Evolutionary conservation across 2,113 vertebrate genomes (phyloP).

Genomic region (Poecilia latipinna): DNA sequence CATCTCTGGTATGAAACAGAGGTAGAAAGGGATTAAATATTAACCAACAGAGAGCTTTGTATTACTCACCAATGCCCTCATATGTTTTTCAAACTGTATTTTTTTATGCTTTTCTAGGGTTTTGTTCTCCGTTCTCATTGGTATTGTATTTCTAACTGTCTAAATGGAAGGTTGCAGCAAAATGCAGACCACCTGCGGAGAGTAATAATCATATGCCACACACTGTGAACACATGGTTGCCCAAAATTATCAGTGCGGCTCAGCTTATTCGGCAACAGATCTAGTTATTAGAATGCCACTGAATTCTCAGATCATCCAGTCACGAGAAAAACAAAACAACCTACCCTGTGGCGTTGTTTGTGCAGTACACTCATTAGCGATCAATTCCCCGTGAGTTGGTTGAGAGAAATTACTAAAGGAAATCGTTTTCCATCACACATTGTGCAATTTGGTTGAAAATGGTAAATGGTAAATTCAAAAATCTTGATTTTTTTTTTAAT

Average conservation of each 20-base stretch:
- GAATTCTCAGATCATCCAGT: not conserved
- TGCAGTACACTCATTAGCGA: not conserved
- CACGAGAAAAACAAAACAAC: too few species aligned
- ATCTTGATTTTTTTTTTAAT: not conserved
- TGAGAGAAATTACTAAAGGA: not conserved
- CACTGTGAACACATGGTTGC: not conserved
- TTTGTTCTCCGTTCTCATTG: not conserved
- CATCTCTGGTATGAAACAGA: not conserved
- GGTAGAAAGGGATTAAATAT: not conserved
- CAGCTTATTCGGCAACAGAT: slow-evolving; percentile 1
- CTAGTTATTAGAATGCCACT: not conserved
- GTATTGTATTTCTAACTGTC: not conserved
- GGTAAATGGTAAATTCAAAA: not conserved
- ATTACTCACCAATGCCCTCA: not conserved
- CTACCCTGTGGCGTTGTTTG: too few species aligned
- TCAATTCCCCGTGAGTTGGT: not conserved
- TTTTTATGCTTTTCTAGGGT: not conserved
- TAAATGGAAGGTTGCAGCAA: not conserved
- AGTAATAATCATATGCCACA: not conserved
- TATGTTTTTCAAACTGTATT: not conserved
- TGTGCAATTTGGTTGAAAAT: not conserved
- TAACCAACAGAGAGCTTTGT: too few species aligned
- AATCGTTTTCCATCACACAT: not conserved
- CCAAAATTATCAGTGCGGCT: not conserved
- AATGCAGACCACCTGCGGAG: not conserved